phyloP scores from a whole-genome alignment of 2,797 vertebrate species.

The Nyctalus aviator region DNA sequence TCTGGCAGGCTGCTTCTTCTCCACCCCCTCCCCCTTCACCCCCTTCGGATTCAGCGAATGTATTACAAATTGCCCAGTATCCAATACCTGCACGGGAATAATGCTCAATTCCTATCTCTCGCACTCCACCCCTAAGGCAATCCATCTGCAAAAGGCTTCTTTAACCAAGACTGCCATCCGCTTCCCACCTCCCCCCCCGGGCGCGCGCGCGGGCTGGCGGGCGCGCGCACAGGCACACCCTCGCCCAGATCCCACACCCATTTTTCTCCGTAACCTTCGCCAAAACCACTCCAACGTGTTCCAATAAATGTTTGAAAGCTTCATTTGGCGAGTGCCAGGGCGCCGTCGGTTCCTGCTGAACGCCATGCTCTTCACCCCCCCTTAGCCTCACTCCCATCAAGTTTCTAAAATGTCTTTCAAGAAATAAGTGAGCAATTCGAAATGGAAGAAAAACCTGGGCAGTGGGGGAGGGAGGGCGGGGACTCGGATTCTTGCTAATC shows the following conservation, averaged over 20 bases:
- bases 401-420: constrained; percentile 77
- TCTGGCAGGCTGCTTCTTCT: constrained; percentile 79
- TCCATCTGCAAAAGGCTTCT: constrained; percentile 63
- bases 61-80: constrained; percentile 81
- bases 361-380: background rate
- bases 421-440: constrained; percentile 75
- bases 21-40: background rate
- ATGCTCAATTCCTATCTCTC: constrained; percentile 53
- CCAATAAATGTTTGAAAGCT: constrained; percentile 65
- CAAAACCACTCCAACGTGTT: constrained; percentile 64
- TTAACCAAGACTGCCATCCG: constrained; percentile 15
- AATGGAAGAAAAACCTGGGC: constrained; percentile 69
- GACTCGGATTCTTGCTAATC: constrained; percentile 13
- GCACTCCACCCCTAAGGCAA: constrained; percentile 61
- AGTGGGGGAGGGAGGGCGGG: constrained; percentile 31
- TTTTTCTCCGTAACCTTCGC: constrained; percentile 69
- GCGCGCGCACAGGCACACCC: constrained; percentile 1
- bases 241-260: constrained; percentile 63
- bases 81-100: constrained; percentile 81
- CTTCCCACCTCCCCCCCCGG: background rate
- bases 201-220: background rate
- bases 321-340: background rate
- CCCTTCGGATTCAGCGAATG: constrained; percentile 76
- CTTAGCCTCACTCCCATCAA: constrained; percentile 59
- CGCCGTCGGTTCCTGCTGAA: constrained; percentile 28